Conservation (phyloP, 1,140 invertebrate species). For the Drosophila saltans region DNA sequence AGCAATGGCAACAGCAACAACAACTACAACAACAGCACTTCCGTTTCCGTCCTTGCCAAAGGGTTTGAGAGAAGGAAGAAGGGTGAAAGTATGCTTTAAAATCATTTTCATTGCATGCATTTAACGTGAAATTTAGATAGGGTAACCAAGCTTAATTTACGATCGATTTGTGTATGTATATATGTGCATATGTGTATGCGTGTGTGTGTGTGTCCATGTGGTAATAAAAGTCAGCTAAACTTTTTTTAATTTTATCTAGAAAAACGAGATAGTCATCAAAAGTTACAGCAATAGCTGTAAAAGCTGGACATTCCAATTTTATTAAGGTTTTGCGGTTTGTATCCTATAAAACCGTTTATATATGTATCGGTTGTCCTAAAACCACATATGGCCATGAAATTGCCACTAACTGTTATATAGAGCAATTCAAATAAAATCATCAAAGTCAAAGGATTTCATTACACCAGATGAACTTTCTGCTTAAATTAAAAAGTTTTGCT, state of each 20-base stretch:
- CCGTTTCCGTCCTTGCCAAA: conserved; percentile 43
- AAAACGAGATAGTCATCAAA: background rate
- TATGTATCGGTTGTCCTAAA: too few species aligned
- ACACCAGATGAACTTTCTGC: too few species aligned
- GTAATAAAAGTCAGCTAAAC: conserved; percentile 9
- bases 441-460: too few species aligned
- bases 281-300: background rate
- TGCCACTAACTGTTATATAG: too few species aligned
- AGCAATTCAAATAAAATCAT: too few species aligned
- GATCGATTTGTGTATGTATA: conserved; percentile 7
- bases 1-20: conserved; percentile 37
- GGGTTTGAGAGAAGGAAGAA: background rate
- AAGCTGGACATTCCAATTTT: background rate
- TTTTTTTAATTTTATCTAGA: conserved; percentile 5
- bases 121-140: conserved; percentile 20
- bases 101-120: conserved; percentile 20
- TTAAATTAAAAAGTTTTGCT: too few species aligned
- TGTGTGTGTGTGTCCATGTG: background rate
- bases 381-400: too few species aligned
- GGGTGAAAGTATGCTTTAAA: conserved; percentile 13
- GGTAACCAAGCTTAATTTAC: conserved; percentile 22
- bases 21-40: conserved; percentile 52
- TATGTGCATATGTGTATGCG: background rate
- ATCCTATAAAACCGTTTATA: too few species aligned
- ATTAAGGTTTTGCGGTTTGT: too few species aligned